Evolutionary conservation across 2,888 invertebrate species (phyloP).

Genomic region (Omphaloscelis lunosa): DNA sequence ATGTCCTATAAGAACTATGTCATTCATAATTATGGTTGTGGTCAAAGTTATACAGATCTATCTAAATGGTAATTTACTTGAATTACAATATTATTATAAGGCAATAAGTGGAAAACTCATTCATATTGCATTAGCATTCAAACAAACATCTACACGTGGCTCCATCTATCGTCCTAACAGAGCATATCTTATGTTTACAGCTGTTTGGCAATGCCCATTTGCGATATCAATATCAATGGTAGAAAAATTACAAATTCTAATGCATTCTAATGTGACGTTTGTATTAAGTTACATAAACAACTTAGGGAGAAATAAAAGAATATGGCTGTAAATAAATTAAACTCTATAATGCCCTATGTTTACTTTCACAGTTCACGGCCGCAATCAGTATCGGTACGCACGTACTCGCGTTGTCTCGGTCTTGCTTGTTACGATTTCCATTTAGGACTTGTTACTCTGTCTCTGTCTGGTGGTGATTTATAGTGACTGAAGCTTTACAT

Average conservation of each 20-base stretch:
- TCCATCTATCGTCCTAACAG: constrained; percentile 71
- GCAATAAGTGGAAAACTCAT: constrained; percentile 44
- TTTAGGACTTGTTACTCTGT: constrained; percentile 63
- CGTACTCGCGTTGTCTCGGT: constrained; percentile 68
- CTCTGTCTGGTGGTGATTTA: constrained; percentile 83
- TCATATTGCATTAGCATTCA: constrained; percentile 39
- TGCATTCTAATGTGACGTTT: constrained; percentile 53
- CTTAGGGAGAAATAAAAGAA: constrained; percentile 69
- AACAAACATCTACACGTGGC: constrained; percentile 57
- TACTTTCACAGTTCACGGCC: constrained; percentile 86
- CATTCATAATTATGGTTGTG: not conserved
- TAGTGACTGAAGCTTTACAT: constrained; percentile 76
- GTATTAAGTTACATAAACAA: constrained; percentile 59
- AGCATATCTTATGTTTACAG: constrained; percentile 58
- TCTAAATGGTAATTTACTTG: constrained; percentile 36
- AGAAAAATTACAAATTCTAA: constrained; percentile 51
- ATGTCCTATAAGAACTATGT: constrained; percentile 3
- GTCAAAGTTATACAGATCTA: constrained; percentile 32
- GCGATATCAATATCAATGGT: constrained; percentile 45
- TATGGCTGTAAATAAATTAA: constrained; percentile 74
- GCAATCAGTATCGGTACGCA: constrained; percentile 69
- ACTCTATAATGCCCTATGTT: constrained; percentile 79
- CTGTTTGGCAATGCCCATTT: constrained; percentile 63
- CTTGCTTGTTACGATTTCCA: constrained; percentile 46
- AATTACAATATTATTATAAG: constrained; percentile 33